Base-by-base conservation (phyloP, 2,797 vertebrate genomes). In the Bothrops alternatus region DNA sequence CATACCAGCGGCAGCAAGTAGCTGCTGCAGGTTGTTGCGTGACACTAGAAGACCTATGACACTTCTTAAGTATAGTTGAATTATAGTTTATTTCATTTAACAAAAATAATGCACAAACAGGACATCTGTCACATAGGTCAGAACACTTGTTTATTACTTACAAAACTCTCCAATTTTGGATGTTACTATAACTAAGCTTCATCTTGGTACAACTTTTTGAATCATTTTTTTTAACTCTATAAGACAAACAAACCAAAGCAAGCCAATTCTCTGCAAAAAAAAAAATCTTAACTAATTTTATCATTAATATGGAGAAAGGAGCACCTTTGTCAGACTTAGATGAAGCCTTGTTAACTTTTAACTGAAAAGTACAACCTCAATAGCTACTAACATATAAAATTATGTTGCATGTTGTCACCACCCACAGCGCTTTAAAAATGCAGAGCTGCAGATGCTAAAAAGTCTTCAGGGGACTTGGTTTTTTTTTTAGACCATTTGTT, bases 381-480 rank as follows among this genome's bases (percentile, higher is more conserved):
- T 60, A 92, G 23, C 90, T 85, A 92, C 0, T 87, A 87, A 56
- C 92, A 93, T 12, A 91, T 86, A 93, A 91, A 93, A 93, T 12
- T 55, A 86, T 53, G 60, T 37, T 91, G 91, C 86, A 65, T 10
- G 90, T 57, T 65, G 55, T 26, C 11, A 13, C 86, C 85, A 69
- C 61, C 92, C 61, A 20, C 11, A 94, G 50, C 23, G 92, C 26
- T 47, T 47, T 86, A 88, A 57, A 94, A 94, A 90, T 89, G 55
- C 89, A 90, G 57, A 93, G 95, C 57, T 94, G 88, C 86, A 95
- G 90, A 95, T 93, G 69, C 78, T 91, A 78, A 93, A 94, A 60
- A 86, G 56, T 82, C 90, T 93, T 78, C 47, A 60, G 26, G 60
- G 28, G 87, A 90, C 18, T 47, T 47, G 4, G 32, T 32, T 32